Base-by-base conservation (phyloP, 2,888 invertebrate species). In the Troides aeacus region DNA sequence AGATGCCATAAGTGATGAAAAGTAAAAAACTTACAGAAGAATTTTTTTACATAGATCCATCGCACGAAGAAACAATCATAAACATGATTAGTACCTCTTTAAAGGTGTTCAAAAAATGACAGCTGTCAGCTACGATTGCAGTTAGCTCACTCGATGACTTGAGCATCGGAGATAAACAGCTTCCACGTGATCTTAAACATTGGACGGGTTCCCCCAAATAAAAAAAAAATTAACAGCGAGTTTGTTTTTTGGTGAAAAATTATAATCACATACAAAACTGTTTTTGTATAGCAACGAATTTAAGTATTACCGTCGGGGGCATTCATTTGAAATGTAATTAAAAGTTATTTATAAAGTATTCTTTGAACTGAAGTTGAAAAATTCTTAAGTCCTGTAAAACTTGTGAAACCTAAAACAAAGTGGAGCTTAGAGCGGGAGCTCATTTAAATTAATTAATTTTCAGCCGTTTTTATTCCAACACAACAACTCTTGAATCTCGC, bases 371-470 rank as follows among this genome's bases (percentile, higher is more conserved):
- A 23, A 24, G 64, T 39, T 56, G 64, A 64, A 64, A 53, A 53
- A 53, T 53, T 53, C 53, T 53, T n/a, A 53, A 53, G 12, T 53
- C n/a, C 53, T 42, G 53, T 57, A 58, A 64, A 64, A 64, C 64
- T 58, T 58, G 57, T 64, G 64, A 58, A 64, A 64, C 58, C 64
- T 64, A 58, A 64, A 64, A 64, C 64, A 58, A 64, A 64, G 57
- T 58, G 30, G 15, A 58, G 39, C 64, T 58, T 58, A 64, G 57
- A 56, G 42, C 42, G 64, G 23, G 23, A 23, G 57, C 64, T 64
- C 58, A 64, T 64, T 64, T 64, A 58, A 64, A 53, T 53, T 53
- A 53, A 53, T 53, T 53, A 53, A 53, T 53, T 53, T 53, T 64
- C 53, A 64, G 36, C 2, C 30, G 56, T 15, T 64, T 56, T 64